phyloP scores from a whole-genome alignment of 2,888 invertebrate species.

The Pasiphila rectangulata region DNA sequence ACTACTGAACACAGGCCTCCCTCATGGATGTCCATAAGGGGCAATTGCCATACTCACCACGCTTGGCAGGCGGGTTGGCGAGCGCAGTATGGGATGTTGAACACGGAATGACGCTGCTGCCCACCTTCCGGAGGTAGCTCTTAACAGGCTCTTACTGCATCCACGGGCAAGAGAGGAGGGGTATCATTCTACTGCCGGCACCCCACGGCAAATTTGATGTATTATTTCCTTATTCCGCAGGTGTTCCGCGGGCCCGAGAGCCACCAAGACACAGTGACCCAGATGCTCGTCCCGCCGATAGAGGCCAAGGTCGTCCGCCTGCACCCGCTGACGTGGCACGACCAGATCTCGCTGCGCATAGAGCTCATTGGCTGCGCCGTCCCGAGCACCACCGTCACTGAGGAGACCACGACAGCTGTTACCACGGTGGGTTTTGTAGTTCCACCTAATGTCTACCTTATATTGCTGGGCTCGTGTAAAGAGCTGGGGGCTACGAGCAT shows the following conservation, averaged over 20 bases:
- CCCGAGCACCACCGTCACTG: constrained; percentile 25
- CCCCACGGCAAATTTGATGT: no score
- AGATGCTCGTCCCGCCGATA: constrained; percentile 86
- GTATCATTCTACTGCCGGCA: no score
- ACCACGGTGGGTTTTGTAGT: constrained; percentile 9
- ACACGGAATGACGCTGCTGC: no score
- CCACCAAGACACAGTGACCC: constrained; percentile 78
- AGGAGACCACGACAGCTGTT: constrained; percentile 33
- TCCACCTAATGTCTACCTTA: not conserved
- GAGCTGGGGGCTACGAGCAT: not conserved
- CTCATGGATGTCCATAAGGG: no score
- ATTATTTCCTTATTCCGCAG: constrained; percentile 56
- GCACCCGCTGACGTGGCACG: constrained; percentile 88
- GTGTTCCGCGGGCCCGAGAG: constrained; percentile 87
- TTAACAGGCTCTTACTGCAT: no score
- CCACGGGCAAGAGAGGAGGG: no score
- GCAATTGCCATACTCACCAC: no score
- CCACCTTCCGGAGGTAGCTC: no score
- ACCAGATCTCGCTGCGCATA: constrained; percentile 82
- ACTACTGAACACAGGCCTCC: no score
- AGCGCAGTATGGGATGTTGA: no score
- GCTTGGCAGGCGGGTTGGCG: no score
- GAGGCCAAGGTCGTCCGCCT: constrained; percentile 88
- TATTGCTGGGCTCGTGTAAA: not conserved
- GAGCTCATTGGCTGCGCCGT: constrained; percentile 87